Evolutionary conservation across 2,797 vertebrate species (phyloP), one percentile per base, ranked within the genome.

Genomic region (Mastacembelus armatus): DNA sequence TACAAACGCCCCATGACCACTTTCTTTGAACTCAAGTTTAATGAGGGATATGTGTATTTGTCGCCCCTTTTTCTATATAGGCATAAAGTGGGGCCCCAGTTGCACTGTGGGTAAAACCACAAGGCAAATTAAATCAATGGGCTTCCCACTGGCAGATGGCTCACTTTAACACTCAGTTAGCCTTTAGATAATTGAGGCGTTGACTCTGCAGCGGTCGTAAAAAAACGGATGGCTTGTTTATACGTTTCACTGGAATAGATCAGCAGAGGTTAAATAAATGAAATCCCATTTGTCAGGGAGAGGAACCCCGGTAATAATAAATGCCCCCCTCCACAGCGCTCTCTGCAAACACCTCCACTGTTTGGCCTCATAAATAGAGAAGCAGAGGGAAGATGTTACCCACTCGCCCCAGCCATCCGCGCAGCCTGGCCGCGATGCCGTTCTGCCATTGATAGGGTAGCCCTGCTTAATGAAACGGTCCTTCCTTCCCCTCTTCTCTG

Each of bases 141-240:
- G 95, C 95, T 96, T 95, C 95, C 94, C 76, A 93, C 95, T 93
- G 96, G 96, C 98, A 99, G 98, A 99, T 98, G 98, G 97, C 96
- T 96, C 91, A 96, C 96, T 99, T 98, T 99, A 98, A 97, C 97
- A 98, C 96, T 98, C 97, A 97, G 96, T 99, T 99, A 99, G 97
- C 96, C 97, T 97, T 97, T 97, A 97, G 96, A 98, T 99, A 99
- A 99, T 99, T 97, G 97, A 99, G 96, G 96, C 96, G 94, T 97
- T 95, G 96, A 97, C 96, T 98, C 96, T 44, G 83, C 92, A 94
- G 95, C 67, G 58, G 80, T 76, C 62, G 67, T 98, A 96, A 97
- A 98, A 96, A 97, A 98, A 97, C 95, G 96, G 95, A 97, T 97
- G 96, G 96, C 96, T 98, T 96, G 96, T 98, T 99, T 98, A 97